Base-by-base conservation (phyloP, 2,797 vertebrate genomes). In the Thalassophryne amazonica region DNA sequence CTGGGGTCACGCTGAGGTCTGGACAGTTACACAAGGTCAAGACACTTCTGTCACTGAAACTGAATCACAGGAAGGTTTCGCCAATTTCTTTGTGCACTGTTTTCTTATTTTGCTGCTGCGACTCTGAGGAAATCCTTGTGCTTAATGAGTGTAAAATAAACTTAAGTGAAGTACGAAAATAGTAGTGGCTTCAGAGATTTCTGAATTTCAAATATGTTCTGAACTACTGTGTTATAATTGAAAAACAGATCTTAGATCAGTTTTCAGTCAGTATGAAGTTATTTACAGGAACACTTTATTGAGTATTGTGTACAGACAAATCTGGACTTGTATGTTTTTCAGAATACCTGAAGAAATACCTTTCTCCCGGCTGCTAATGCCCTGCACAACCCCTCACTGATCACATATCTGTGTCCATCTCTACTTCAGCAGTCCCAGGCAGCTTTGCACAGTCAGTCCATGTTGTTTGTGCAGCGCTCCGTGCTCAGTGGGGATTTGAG, bases 401-500 rank as follows among this genome's bases (percentile, higher is more conserved):
- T 14, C 50, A 59, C 66, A 70, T 27, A 41, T 59, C 35, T 41
- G 6, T 38, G 43, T 43, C 48, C 34, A n/a, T 22, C n/a, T 2
- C 12, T 12, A 36, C 39, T 19, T 30, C 51, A 28, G 4, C 30
- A 13, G 40, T 58, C 49, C 10, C 65, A 50, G 20, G 48, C 78
- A 67, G 60, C 39, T 54, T 55, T 7, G 4, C 41, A 12, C 57
- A 18, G 28, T 37, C 58, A 52, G 39, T 68, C 71, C 64, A 78
- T 62, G 69, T 84, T 86, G 73, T 85, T 85, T 83, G 69, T 61
- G 47, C 65, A 3, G 49, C 37, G 38, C 63, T 31, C 7, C 0
- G 48, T 16, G 75, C 81, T 85, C 83, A 74, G 58, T 42, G 64
- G 85, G 88, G 81, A 81, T 74, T 79, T 77, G 50, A 64, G 47